Percentiles rank a stretch among this genome's conserved stretches.
Conservation (phyloP, 2,797 vertebrate genomes). For the Sebastolobus alascanus region DNA sequence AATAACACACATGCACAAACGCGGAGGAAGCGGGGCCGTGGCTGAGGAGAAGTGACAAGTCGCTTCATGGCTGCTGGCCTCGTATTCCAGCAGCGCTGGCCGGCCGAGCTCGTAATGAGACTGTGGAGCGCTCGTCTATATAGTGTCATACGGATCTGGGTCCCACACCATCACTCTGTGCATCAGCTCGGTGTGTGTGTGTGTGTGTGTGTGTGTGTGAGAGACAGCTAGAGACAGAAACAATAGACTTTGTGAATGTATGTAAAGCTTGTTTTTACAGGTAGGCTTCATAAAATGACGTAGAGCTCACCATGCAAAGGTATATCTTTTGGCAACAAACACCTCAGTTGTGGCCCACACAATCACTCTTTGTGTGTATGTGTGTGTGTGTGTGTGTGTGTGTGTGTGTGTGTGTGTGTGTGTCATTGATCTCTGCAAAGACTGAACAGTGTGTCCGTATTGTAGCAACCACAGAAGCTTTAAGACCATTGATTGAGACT, state of each 20-base stretch:
- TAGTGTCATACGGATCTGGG: slow-evolving; percentile 66
- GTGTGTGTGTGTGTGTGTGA: not conserved
- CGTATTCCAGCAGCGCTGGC: slow-evolving; percentile 50
- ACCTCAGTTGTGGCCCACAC: not conserved
- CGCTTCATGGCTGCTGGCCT: slow-evolving; percentile 71
- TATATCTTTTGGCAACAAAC: slow-evolving; percentile 6
- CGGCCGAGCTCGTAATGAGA: slow-evolving; percentile 65
- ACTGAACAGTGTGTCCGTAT: slow-evolving; percentile 10
- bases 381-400: not conserved
- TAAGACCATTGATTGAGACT: slow-evolving; percentile 51
- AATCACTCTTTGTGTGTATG: slow-evolving; percentile 3
- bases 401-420: not conserved
- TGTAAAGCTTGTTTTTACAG: not conserved
- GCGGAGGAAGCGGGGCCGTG: slow-evolving; percentile 32
- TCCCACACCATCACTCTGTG: slow-evolving; percentile 55
- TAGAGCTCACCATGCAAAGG: not conserved
- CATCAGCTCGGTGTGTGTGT: slow-evolving; percentile 31
- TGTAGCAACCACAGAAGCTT: slow-evolving; percentile 44
- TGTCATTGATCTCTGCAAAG: slow-evolving; percentile 38
- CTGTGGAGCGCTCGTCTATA: slow-evolving; percentile 46
- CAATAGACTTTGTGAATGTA: not conserved
- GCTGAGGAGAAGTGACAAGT: slow-evolving; percentile 79
- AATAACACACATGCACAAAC: slow-evolving; percentile 48
- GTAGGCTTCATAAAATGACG: not conserved
- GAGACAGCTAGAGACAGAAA: not conserved